Evolutionary conservation across 1,140 invertebrate species (phyloP).

Genomic region (Nasonia longicornis): DNA sequence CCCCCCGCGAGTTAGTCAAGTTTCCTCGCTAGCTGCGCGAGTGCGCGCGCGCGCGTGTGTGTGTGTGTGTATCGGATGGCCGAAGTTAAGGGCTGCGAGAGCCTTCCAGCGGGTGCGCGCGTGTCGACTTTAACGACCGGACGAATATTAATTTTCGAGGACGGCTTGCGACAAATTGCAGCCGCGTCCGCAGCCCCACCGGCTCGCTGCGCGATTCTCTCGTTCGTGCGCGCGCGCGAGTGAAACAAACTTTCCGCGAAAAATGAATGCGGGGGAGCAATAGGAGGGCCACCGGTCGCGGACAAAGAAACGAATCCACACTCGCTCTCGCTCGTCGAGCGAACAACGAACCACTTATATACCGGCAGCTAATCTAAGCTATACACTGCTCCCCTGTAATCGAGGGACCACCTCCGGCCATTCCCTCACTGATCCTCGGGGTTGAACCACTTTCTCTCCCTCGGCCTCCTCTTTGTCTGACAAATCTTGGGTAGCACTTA

Average conservation of each 20-base stretch:
- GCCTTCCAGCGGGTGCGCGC: neutral
- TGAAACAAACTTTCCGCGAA: too few relatives aligned
- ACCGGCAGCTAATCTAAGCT: too few relatives aligned
- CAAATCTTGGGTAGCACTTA: constrained; percentile 11
- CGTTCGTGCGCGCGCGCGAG: too few relatives aligned
- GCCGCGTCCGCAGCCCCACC: neutral
- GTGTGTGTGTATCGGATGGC: neutral
- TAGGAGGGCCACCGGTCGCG: too few relatives aligned
- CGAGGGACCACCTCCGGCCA: neutral
- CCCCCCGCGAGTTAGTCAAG: constrained; percentile 26
- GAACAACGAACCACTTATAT: too few relatives aligned
- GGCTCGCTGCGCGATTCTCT: too few relatives aligned
- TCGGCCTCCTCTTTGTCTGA: neutral
- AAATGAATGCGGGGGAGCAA: too few relatives aligned
- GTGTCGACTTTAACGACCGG: neutral
- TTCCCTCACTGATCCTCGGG: neutral
- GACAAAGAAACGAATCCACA: too few relatives aligned
- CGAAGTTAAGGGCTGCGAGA: neutral
- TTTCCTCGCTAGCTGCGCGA: neutral
- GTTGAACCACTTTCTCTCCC: neutral
- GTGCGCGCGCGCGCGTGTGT: too few relatives aligned
- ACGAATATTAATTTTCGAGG: constrained; percentile 24
- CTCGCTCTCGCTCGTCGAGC: too few relatives aligned
- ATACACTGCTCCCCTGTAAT: neutral
- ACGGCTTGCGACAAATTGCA: neutral